Evolutionary conservation across 2,113 vertebrate species (phyloP), one percentile per base, ranked within the genome.

Genomic region (Ictalurus punctatus): DNA sequence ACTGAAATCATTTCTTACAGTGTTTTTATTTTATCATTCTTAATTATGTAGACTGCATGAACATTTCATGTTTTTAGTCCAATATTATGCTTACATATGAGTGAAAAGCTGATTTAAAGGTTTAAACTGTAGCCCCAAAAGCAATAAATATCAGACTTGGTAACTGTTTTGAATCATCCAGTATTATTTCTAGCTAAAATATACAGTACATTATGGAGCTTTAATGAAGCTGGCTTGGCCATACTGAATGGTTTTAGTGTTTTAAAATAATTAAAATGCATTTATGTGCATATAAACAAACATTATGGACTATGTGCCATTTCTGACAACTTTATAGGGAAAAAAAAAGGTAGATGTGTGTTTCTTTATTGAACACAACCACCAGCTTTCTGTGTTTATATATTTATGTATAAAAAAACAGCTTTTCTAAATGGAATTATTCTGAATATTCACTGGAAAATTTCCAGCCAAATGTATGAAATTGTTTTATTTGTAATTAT

Each of bases 341-440:
- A 87, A 87, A 85, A 90, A 54, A 30, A 79, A 91, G 86, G 85
- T 86, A 86, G 7, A 40, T 91, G 88, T 91, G 90, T 88, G 92
- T 91, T 92, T 93, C 89, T 93, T 94, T 93, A 93, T 90, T 83
- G 86, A 67, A 89, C 74, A 84, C 89, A 89, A 91, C 90, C 74
- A 90, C 86, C 69, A 88, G 1, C 52, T 21, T 58, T 19, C 19
- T 21, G 8, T 30, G 12, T 34, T 34, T 34, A 34, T 34, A 34
- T 34, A 34, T 34, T 34, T 34, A 34, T 34, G 1, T 34, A 34
- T 34, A 34, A 61, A 82, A 56, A 59, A 30, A 10, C 6, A 1
- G 14, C 16, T 81, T 80, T 58, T 34, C 8, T 23, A 61, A 37
- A 40, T 40, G 12, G 30, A 83, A 40, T 40, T 40, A 63, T 83